These are phyloP conservation scores for Bergia puertoricense DNA, from an alignment of 92 coral and sea anemone species.

Conservation along the genomic window DNA sequence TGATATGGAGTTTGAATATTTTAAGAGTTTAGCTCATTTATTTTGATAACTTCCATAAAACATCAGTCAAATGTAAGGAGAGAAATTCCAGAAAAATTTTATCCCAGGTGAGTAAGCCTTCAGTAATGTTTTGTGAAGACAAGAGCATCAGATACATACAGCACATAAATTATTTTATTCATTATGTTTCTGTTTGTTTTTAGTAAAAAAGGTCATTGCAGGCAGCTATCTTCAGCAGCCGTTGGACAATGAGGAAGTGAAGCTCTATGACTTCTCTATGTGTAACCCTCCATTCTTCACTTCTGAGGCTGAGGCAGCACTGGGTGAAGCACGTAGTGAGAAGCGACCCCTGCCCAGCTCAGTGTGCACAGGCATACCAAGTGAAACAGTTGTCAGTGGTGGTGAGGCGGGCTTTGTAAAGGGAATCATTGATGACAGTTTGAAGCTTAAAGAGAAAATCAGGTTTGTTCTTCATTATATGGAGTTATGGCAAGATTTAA, in stretches of 20 bases:
- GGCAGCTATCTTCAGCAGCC: constrained; percentile 62
- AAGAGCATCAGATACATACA: too few species aligned
- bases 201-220: constrained; percentile 75
- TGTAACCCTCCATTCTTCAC: constrained; percentile 98
- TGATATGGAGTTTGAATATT: too few species aligned
- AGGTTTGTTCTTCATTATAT: constrained; percentile 57
- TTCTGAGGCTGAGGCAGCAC: constrained; percentile 79
- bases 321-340: constrained; percentile 80
- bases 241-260: constrained; percentile 47
- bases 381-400: constrained; percentile 91
- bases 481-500: too few species aligned
- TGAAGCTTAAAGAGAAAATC: constrained; percentile 66
- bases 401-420: constrained; percentile 98
- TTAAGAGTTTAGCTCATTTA: too few species aligned
- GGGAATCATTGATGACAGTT: constrained; percentile 85
- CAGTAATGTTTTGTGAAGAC: too few species aligned
- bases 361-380: constrained; percentile 86
- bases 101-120: too few species aligned
- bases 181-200: neutral
- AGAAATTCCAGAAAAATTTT: too few species aligned
- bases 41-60: too few species aligned
- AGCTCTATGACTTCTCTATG: constrained; percentile 84
- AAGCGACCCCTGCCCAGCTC: constrained; percentile 87
- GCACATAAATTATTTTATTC: too few species aligned
- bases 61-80: too few species aligned